Evolutionary conservation across 2,888 invertebrate species (phyloP), one percentile per base, ranked within the genome.

Genomic region (Theretra japonica): DNA sequence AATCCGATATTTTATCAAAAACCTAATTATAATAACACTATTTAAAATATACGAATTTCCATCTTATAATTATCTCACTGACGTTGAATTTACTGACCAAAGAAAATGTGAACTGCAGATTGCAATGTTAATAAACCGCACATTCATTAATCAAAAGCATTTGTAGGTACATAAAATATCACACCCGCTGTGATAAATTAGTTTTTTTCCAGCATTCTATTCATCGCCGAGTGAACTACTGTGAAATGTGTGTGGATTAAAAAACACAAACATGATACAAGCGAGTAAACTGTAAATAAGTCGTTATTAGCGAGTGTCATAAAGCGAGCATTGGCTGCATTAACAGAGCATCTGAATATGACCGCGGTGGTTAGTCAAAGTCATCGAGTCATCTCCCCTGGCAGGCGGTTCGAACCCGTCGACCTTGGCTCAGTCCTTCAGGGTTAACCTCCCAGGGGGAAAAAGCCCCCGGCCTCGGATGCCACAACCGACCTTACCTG

Each of bases 351-450:
- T 81, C 41, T 48, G 65, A 65, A 78, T 84, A 82, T 81, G 84
- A 83, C 83, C 82, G 84, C 78, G 85, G 88, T 89, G 90, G 86
- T 90, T 87, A 85, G 83, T 85, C 88, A 90, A 90, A 89, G 90
- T 90, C 90, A 90, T 83, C 85, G 86, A 88, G 89, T 88, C 88
- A 86, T 88, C 86, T 88, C 84, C 86, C 87, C 83, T 85, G 88
- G 87, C 87, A 88, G 88, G 85, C 90, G 85, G 82, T 85, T 85
- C 85, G 82, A 86, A 86, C 87, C 82, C 82, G 89, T 86, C 87
- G 90, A 90, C 90, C 90, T 90, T 90, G 88, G 84, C 75, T 77
- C 85, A 84, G 78, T 80, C 82, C 86, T 85, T 87, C 88, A 88
- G 88, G 88, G 88, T 89, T 88, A 90, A 88, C 88, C 85, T 88